Conservation (phyloP, 2,797 vertebrate genomes). For the Anolis apletophallus region DNA sequence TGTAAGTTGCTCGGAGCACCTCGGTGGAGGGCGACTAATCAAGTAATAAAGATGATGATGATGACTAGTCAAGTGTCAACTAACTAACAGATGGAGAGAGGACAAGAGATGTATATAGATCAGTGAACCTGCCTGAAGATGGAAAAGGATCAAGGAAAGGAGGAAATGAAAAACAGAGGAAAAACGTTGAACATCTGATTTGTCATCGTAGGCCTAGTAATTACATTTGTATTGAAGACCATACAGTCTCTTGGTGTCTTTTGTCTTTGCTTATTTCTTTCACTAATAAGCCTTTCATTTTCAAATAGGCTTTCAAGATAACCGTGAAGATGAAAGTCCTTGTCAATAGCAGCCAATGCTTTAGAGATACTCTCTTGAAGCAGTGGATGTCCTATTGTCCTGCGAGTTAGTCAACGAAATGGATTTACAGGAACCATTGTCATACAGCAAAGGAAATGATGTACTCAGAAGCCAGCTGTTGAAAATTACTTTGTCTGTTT, state of each 20-base stretch:
- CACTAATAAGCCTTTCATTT: slow-evolving; percentile 60
- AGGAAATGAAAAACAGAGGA: not conserved
- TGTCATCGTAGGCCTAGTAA: not conserved
- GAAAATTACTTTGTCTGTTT: slow-evolving; percentile 35
- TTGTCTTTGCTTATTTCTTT: slow-evolving; percentile 46
- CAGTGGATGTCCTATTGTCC: slow-evolving; percentile 2
- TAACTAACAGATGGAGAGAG: not conserved
- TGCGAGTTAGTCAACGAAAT: slow-evolving; percentile 58
- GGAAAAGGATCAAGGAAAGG: not conserved
- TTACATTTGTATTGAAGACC: slow-evolving; percentile 35
- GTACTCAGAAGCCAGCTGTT: slow-evolving; percentile 52
- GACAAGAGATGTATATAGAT: not conserved
- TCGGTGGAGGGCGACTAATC: too few relatives aligned
- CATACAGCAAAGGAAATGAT: slow-evolving; percentile 53
- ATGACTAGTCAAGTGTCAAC: not conserved
- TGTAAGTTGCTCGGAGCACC: too few relatives aligned
- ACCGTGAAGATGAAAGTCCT: slow-evolving; percentile 41
- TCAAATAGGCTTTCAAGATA: slow-evolving; percentile 62
- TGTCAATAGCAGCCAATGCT: slow-evolving; percentile 52
- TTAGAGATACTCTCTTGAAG: slow-evolving; percentile 22
- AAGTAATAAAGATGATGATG: too few relatives aligned
- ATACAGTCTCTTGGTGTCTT: slow-evolving; percentile 48
- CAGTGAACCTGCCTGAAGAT: not conserved
- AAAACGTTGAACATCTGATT: not conserved
- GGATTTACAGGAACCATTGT: slow-evolving; percentile 54